Evolutionary conservation across 2,888 invertebrate species (phyloP).

Genomic region (Ormyrus thymus): DNA sequence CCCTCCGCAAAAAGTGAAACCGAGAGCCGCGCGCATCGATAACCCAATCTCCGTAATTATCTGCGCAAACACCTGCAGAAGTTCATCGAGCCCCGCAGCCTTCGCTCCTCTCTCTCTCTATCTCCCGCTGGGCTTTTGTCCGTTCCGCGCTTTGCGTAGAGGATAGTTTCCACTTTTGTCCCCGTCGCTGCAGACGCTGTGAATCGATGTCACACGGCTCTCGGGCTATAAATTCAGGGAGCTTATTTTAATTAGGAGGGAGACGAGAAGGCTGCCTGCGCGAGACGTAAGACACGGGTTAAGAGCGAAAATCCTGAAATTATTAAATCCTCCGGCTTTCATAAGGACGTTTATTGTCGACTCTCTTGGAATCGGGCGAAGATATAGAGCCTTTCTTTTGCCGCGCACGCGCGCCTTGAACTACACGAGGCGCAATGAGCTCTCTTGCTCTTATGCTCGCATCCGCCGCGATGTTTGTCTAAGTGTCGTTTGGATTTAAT

Average conservation of each 20-base stretch:
- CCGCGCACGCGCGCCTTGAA: too few species aligned
- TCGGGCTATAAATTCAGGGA: neutral
- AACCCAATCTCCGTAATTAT: constrained; percentile 5
- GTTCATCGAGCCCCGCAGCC: neutral
- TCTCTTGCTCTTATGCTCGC: too few species aligned
- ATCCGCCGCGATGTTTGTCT: neutral
- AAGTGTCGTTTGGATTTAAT: constrained; percentile 12
- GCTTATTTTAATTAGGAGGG: constrained; percentile 43
- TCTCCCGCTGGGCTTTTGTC: too few species aligned
- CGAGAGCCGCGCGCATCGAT: constrained; percentile 5
- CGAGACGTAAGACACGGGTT: too few species aligned
- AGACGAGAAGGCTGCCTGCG: neutral
- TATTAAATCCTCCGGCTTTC: constrained; percentile 11
- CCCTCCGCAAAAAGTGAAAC: neutral
- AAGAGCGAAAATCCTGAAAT: neutral
- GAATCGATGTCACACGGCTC: neutral
- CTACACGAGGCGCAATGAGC: too few species aligned
- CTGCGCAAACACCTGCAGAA: neutral
- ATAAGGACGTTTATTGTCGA: neutral
- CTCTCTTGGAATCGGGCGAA: neutral
- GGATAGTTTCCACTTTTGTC: neutral
- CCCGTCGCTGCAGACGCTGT: neutral
- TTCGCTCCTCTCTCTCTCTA: neutral
- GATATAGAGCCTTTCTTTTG: too few species aligned
- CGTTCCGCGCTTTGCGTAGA: too few species aligned